Conservation (phyloP, 1,140 invertebrate species). For the Lordiphosa collinella region DNA sequence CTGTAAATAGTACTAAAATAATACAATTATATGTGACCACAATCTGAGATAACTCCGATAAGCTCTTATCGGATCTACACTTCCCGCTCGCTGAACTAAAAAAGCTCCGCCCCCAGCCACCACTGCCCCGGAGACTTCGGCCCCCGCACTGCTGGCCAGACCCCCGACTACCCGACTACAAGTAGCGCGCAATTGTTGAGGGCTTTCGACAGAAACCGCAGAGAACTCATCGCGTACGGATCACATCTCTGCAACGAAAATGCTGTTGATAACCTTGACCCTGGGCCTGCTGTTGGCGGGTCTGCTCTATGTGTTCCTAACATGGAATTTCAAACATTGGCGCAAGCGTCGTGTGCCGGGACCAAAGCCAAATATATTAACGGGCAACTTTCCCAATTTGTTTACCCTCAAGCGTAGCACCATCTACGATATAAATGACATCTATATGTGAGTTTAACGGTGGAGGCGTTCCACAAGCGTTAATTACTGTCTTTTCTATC, state of each 20-base stretch:
- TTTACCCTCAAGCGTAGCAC: conserved; percentile 44
- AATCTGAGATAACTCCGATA: too few relatives aligned
- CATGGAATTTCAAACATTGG: conserved; percentile 77
- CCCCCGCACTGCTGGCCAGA: not conserved
- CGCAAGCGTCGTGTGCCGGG: conserved; percentile 55
- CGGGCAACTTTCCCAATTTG: conserved; percentile 61
- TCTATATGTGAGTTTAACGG: conserved; percentile 44
- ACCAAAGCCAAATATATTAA: conserved; percentile 57
- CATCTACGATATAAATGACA: conserved; percentile 48
- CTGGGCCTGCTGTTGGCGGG: conserved; percentile 16
- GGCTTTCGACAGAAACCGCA: not conserved
- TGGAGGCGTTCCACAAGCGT: too few relatives aligned
- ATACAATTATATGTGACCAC: too few relatives aligned
- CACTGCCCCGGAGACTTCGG: too few relatives aligned
- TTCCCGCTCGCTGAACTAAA: not conserved
- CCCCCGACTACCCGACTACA: conserved; percentile 16
- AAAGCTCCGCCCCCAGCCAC: not conserved
- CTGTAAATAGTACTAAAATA: too few relatives aligned
- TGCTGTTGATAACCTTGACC: conserved; percentile 40
- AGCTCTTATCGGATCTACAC: too few relatives aligned
- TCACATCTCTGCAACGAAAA: not conserved
- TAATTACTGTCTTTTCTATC: not conserved
- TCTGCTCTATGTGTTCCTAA: conserved; percentile 66
- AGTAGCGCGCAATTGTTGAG: conserved; percentile 6
- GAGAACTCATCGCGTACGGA: conserved; percentile 2